phyloP scores from a whole-genome alignment of 30 jellyfish, hydroid and myxozoan species.

The Haliclystus octoradiatus region DNA sequence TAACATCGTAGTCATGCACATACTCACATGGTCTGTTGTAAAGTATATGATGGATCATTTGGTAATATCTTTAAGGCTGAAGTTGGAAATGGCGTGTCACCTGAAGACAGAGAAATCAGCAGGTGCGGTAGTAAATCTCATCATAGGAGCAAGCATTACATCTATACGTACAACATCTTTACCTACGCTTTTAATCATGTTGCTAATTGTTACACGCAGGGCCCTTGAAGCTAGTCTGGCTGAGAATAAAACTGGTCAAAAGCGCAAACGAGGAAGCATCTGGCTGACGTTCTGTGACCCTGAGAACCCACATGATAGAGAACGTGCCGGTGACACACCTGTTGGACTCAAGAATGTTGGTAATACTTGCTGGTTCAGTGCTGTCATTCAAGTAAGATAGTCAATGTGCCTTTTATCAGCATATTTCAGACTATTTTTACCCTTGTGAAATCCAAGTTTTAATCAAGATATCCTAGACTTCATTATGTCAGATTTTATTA shows the following conservation, averaged over 20 bases:
- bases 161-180: too few species aligned
- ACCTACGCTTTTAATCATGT: background rate
- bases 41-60: too few species aligned
- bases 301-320: constrained; percentile 54
- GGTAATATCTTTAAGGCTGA: constrained; percentile 19
- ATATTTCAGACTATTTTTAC: too few species aligned
- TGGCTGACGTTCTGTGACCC: constrained; percentile 51
- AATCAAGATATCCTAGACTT: too few species aligned
- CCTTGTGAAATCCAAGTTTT: too few species aligned
- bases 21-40: too few species aligned
- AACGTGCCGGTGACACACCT: constrained; percentile 36
- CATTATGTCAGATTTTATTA: too few species aligned
- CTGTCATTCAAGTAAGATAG: constrained; percentile 56
- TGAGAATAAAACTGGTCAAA: constrained; percentile 41
- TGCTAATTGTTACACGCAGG: constrained; percentile 7
- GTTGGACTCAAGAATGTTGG: constrained; percentile 60
- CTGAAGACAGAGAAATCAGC: constrained; percentile 45
- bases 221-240: constrained; percentile 61
- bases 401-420: too few species aligned
- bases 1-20: too few species aligned
- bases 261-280: constrained; percentile 40
- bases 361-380: constrained; percentile 68
- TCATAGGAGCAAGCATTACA: too few species aligned
- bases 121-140: too few species aligned
- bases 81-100: constrained; percentile 21